Conservation (phyloP, 2,113 vertebrate species). For the Xyliphius kryptos region DNA sequence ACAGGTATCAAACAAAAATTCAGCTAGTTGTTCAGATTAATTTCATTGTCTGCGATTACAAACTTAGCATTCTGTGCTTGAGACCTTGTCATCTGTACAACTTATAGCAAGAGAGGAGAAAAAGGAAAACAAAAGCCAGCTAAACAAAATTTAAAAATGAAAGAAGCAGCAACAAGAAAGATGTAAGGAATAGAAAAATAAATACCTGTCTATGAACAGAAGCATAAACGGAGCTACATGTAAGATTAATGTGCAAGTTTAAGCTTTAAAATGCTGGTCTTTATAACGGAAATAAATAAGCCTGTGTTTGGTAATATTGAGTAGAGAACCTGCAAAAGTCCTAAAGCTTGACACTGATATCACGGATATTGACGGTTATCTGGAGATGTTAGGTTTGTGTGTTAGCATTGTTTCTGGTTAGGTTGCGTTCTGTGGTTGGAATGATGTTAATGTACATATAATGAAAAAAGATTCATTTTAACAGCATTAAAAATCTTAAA, state of each 20-base stretch:
- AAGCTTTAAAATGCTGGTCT: not conserved
- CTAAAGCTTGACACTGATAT: too few relatives aligned
- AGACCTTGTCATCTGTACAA: slow-evolving; percentile 24
- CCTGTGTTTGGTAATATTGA: not conserved
- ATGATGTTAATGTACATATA: slow-evolving; percentile 8
- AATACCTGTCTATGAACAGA: slow-evolving; percentile 36
- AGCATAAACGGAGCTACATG: slow-evolving; percentile 25
- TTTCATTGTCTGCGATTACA: slow-evolving; percentile 14
- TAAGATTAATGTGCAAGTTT: slow-evolving; percentile 8
- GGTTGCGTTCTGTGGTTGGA: not conserved
- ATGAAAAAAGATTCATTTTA: not conserved
- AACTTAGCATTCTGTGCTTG: slow-evolving; percentile 21
- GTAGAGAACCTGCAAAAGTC: too few relatives aligned
- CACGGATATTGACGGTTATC: too few relatives aligned
- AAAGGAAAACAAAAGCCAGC: slow-evolving; percentile 7
- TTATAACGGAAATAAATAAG: not conserved
- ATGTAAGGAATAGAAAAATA: slow-evolving; percentile 40
- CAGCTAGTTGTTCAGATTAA: slow-evolving; percentile 16
- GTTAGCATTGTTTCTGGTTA: not conserved
- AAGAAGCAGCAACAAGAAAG: slow-evolving; percentile 30
- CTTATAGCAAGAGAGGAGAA: not conserved
- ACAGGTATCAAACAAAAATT: slow-evolving; percentile 10
- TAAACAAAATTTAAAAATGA: slow-evolving; percentile 14
- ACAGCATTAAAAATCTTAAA: slow-evolving; percentile 9
- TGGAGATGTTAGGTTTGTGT: not conserved